These are phyloP conservation scores for Drosophila imparisetae DNA, from an alignment of 2,888 invertebrate genomes.

Conservation along the genomic window DNA sequence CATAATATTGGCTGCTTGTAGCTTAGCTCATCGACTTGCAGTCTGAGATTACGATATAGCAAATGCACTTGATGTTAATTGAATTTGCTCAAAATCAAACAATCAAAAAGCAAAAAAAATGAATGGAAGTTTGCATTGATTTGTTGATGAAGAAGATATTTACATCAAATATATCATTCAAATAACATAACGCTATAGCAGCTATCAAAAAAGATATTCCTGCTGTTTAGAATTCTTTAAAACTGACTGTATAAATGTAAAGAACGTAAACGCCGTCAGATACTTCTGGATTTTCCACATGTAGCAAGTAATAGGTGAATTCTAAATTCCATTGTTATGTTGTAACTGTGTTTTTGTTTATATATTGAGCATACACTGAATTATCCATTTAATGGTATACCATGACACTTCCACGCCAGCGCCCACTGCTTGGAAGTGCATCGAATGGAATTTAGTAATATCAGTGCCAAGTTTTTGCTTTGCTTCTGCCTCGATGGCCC, in stretches of 20 bases:
- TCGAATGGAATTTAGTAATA: slow-evolving; percentile 41
- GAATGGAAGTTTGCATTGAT: background rate
- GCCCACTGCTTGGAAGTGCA: slow-evolving; percentile 19
- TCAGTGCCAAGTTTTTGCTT: slow-evolving; percentile 36
- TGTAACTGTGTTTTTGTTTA: background rate
- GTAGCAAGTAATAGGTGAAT: background rate
- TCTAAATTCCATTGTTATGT: background rate
- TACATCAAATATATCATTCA: background rate
- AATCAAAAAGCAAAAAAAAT: slow-evolving; percentile 12
- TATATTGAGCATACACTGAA: slow-evolving; percentile 4
- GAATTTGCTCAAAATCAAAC: slow-evolving; percentile 34
- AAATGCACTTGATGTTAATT: slow-evolving; percentile 58
- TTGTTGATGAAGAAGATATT: background rate
- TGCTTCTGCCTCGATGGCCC: slow-evolving; percentile 35
- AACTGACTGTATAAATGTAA: background rate
- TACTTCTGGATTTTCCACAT: background rate
- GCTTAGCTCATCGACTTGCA: slow-evolving; percentile 31
- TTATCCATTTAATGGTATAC: slow-evolving; percentile 32
- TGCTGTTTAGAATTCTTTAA: background rate
- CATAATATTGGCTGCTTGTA: slow-evolving; percentile 54
- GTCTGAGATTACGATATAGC: slow-evolving; percentile 59
- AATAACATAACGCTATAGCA: background rate
- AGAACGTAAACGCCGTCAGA: background rate
- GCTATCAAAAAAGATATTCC: background rate
- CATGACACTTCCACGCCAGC: slow-evolving; percentile 55